Evolutionary conservation across 2,797 vertebrate species (phyloP).

Genomic region (Cryptoprocta ferox): DNA sequence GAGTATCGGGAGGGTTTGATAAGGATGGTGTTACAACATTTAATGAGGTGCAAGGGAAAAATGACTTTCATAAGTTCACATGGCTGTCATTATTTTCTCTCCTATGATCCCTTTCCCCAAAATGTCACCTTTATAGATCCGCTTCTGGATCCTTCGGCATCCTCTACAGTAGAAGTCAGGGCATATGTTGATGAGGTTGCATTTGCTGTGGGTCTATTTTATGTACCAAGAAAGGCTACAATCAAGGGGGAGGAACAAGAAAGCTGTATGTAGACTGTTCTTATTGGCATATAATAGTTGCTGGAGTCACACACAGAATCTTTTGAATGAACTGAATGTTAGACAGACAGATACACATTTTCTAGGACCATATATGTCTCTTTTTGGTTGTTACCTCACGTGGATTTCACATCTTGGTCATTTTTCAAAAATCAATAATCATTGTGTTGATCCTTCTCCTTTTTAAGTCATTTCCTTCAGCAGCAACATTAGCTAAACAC

Average conservation of each 20-base stretch:
- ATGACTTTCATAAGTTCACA: slow-evolving; percentile 69
- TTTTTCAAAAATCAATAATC: not conserved
- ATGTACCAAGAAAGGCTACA: not conserved
- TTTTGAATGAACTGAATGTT: not conserved
- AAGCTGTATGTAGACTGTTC: not conserved
- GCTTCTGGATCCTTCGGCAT: not conserved
- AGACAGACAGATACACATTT: not conserved
- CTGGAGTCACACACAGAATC: not conserved
- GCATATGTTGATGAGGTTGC: not conserved
- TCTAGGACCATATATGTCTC: not conserved
- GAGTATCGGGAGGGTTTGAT: slow-evolving; percentile 60
- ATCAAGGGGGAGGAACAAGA: not conserved
- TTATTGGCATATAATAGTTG: not conserved
- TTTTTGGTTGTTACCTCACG: not conserved
- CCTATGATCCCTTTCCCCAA: not conserved
- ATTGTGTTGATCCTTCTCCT: slow-evolving; percentile 23
- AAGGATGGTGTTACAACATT: slow-evolving; percentile 73
- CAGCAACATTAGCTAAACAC: not conserved
- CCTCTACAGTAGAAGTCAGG: not conserved
- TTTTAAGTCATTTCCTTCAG: slow-evolving; percentile 15
- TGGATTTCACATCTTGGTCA: slow-evolving; percentile 27
- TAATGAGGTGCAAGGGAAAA: slow-evolving; percentile 81
- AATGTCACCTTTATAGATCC: not conserved
- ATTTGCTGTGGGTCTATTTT: not conserved
- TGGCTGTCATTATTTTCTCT: slow-evolving; percentile 47